Conservation (phyloP, 2,888 invertebrate species). For the Perizoma affinitatum region DNA sequence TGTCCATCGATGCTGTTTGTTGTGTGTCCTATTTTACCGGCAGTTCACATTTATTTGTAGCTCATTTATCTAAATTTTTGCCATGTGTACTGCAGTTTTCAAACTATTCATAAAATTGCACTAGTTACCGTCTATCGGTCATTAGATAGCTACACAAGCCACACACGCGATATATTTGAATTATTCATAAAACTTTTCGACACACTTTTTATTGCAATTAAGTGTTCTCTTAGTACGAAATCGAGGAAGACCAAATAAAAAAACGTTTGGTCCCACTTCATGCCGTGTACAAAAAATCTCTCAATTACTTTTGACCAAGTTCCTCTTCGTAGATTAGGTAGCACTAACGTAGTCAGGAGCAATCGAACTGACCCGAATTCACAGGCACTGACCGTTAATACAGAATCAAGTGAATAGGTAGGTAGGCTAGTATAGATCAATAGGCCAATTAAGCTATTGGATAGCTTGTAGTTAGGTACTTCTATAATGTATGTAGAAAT, state of each 20-base stretch:
- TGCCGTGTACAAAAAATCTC: too few relatives aligned
- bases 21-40: neutral
- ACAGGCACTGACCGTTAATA: neutral
- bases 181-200: constrained; percentile 55
- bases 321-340: neutral
- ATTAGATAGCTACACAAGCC: constrained; percentile 34
- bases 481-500: neutral
- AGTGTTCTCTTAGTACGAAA: too few relatives aligned
- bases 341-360: neutral
- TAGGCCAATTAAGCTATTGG: constrained; percentile 2
- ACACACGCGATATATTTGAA: constrained; percentile 58
- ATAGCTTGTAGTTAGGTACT: neutral
- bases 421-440: neutral
- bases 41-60: constrained; percentile 30
- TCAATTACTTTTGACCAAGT: neutral
- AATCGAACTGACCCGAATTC: constrained; percentile 15
- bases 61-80: constrained; percentile 44
- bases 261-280: too few relatives aligned
- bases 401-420: constrained; percentile 2
- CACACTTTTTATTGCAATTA: constrained; percentile 43
- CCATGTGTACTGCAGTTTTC: constrained; percentile 54
- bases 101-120: constrained; percentile 43
- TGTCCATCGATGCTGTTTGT: constrained; percentile 33
- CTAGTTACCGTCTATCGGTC: too few relatives aligned
- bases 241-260: too few relatives aligned